Base-by-base conservation (phyloP, 2,113 vertebrate genomes). In the Phalacrocorax aristotelis region DNA sequence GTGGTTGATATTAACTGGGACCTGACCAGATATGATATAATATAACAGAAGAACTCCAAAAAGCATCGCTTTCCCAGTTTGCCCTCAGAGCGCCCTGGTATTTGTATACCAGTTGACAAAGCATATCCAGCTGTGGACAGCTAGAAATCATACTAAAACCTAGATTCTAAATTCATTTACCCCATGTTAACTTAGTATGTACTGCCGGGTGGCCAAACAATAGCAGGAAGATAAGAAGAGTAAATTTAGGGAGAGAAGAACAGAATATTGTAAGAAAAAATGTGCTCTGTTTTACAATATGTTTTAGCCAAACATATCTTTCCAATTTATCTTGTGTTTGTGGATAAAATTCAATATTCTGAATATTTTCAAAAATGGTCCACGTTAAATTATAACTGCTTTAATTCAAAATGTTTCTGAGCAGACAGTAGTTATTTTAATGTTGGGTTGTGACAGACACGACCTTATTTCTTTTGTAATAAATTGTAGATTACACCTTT, bases 401-500 rank as follows among this genome's bases (percentile, higher is more conserved):
- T 38, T 36, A 95, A 91, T 85, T 13, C 65, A 87, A 96, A 97
- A 88, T 80, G 74, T 80, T 94, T 95, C 71, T 87, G 62, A 44
- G 71, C 70, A 70, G 26, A 36, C 22, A 79, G 30, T 11, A 89
- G 14, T 65, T 97, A 95, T 87, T 97, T 88, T 42, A 96, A 95
- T 44, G 75, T 30, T 80, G 40, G 30, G 8, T 96, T 90, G 69
- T 48, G 38, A 93, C 0, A 93, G 85, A 88, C 52, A 66, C 46
- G 55, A 90, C 55, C 66, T 87, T 90, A 95, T 95, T 94, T 92
- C 83, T 89, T 89, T 85, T 79, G 51, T 88, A 97, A 76, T 48
- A 89, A 95, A 95, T 75, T 58, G 61, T 79, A 95, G 46, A 94
- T 80, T 95, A 94, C 17, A 89, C 52, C 96, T 95, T 61, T 87